Conservation (phyloP, 2,888 invertebrate genomes). For the Nephrotoma flavescens region DNA sequence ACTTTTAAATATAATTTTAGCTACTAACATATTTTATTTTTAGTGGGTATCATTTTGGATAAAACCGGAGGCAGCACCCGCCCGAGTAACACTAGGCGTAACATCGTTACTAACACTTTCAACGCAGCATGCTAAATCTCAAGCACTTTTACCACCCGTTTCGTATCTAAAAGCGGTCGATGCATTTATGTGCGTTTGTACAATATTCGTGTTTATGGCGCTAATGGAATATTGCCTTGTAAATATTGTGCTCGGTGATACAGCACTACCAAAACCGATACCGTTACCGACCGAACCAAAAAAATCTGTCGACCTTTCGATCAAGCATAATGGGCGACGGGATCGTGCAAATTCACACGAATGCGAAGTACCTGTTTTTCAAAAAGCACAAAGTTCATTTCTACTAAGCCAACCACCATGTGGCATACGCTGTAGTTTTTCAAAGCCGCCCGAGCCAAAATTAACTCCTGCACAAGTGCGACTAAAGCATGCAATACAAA, state of each 20-base stretch:
- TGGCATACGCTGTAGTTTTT: not conserved
- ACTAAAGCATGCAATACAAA: conserved; percentile 49
- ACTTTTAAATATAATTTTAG: not conserved
- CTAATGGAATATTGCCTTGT: conserved; percentile 86
- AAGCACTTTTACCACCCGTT: conserved; percentile 83
- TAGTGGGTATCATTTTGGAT: conserved; percentile 94
- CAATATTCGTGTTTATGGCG: conserved; percentile 85
- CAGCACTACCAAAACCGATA: conserved; percentile 29
- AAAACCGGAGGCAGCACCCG: conserved; percentile 86
- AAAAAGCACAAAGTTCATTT: conserved; percentile 1
- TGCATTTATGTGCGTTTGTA: conserved; percentile 86
- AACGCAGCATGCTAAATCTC: conserved; percentile 86
- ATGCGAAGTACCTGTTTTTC: not conserved
- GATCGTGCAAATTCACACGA: conserved; percentile 1
- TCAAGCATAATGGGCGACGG: not conserved
- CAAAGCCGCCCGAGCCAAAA: conserved; percentile 17
- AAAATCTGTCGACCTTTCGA: not conserved
- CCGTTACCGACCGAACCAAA: conserved; percentile 19
- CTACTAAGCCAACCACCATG: not conserved
- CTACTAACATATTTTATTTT: conserved; percentile 14
- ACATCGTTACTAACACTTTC: conserved; percentile 78
- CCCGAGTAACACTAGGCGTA: conserved; percentile 81
- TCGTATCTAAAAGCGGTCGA: conserved; percentile 88
- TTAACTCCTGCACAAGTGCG: conserved; percentile 43
- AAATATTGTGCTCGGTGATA: conserved; percentile 42